Base-by-base conservation (phyloP, 2,113 vertebrate genomes). In the Promerops cafer region DNA sequence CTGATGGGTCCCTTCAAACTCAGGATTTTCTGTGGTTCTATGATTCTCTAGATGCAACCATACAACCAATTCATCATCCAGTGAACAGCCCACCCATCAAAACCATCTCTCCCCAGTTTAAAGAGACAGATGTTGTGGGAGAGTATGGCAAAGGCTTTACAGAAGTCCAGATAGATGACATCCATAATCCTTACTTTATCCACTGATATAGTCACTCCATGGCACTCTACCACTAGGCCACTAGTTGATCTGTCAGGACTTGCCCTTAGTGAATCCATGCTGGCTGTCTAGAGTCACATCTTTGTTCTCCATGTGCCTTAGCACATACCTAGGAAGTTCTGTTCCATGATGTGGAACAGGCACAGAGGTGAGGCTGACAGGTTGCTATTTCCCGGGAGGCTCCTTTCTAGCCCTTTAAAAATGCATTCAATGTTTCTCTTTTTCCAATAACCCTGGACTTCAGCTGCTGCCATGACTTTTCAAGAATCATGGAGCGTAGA, bases 341-440 rank as follows among this genome's bases (percentile, higher is more conserved):
- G 6, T 31, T 76, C 26, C 20, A 26, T 50, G 31, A 42, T 24
- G n/a, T n/a, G n/a, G n/a, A n/a, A n/a, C 37, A 59, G 13, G 17
- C 83, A 50, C 31, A 50, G 21, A 66, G 27, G 20, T 47, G 40
- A 63, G 28, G 16, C 33, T 54, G 50, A 66, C 27, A 54, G 27
- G 28, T 33, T 2, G 0, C 40, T 39, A 15, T n/a, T 47, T 74
- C n/a, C 45, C 12, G 9, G 9, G 7, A 4, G 10, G 6, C 17
- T 47, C n/a, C 49, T 47, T 47, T 84, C 59, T n/a, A 84, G n/a
- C 12, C 49, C 15, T 39, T 54, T 56, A 39, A 28, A 84, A 84
- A 54, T 16, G 15, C 23, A 56, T 84, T 64, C n/a, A 64, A 2
- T 45, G 18, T 15, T 37, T 45, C 39, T 11, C 22, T 33, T 45